Base-by-base conservation (phyloP, 1,140 invertebrate species). In the Euura saliciscinereae region DNA sequence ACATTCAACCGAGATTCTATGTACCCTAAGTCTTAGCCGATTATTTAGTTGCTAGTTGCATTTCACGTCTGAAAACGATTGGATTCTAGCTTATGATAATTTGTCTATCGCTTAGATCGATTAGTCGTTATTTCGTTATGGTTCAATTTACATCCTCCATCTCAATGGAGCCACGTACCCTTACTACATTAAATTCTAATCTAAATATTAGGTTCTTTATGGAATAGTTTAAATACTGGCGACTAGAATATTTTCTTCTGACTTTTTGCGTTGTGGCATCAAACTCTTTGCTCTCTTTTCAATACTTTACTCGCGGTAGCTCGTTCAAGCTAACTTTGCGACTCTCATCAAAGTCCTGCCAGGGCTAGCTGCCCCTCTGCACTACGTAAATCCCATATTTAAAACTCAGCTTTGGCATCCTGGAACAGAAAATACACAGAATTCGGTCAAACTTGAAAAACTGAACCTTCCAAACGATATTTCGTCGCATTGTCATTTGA, bases 351-450 rank as follows among this genome's bases (percentile, higher is more conserved):
- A 59, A 8, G 51, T 11, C 13, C 51, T 59, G 51, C 51, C 6
- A 59, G 51, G 51, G 51, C 51, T 59, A n/a, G 51, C 13, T 59
- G 51, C 51, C 51, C 51, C 51, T 59, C 28, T 28, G 28, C 51
- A 59, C 51, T 59, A 59, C 13, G 51, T 59, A 59, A 59, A 59
- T 11, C 51, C 51, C 51, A 59, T 59, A n/a, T 59, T 59, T 59
- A n/a, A 8, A 4, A n/a, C 51, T 59, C 8, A 59, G 13, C 6
- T 59, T 59, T 59, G 3, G 8, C 51, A 8, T 59, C 51, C 51
- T 59, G 51, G 13, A 59, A 59, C 51, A 59, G 13, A 8, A 59
- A 59, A n/a, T 28, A 28, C 28, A 28, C 28, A 28, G 28, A 28
- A 28, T 28, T 28, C 28, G 28, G 28, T 28, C 28, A 28, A 28